phyloP scores from a whole-genome alignment of 2,888 invertebrate genomes.

The Diabrotica balteata region DNA sequence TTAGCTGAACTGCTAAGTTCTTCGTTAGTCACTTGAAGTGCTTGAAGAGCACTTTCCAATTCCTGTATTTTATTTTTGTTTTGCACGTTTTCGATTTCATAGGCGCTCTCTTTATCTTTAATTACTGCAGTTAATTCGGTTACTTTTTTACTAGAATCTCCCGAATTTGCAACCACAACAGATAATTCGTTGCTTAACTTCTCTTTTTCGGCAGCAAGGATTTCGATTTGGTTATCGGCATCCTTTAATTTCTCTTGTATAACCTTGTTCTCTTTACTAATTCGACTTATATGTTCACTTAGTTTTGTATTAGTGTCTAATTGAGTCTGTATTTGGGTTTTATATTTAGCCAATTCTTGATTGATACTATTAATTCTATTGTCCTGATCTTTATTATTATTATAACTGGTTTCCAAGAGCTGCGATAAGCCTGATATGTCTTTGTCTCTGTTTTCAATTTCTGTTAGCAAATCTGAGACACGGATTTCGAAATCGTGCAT shows the following conservation, averaged over 20 bases:
- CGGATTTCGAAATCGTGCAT: conserved; percentile 33
- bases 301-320: conserved; percentile 31
- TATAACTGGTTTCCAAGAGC: conserved; percentile 35
- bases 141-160: conserved; percentile 47
- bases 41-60: conserved; percentile 24
- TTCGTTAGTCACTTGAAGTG: conserved; percentile 15
- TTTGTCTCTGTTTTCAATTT: conserved; percentile 40
- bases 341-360: conserved; percentile 22
- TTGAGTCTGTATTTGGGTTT: conserved; percentile 36
- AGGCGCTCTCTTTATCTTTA: conserved; percentile 46
- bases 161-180: conserved; percentile 36
- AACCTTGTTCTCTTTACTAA: conserved; percentile 35
- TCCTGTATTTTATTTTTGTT: conserved; percentile 47
- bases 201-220: conserved; percentile 58
- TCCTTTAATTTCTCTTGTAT: conserved; percentile 30
- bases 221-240: conserved; percentile 36
- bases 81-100: conserved; percentile 44
- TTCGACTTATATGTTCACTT: conserved; percentile 32
- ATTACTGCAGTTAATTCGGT: conserved; percentile 47
- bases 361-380: conserved; percentile 67
- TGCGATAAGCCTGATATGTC: conserved; percentile 41
- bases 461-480: conserved; percentile 37
- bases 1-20: conserved; percentile 22
- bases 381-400: conserved; percentile 54
- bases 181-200: conserved; percentile 49